These are phyloP conservation scores for Drosophila dives DNA, from an alignment of 2,888 invertebrate species.

Conservation along the genomic window DNA sequence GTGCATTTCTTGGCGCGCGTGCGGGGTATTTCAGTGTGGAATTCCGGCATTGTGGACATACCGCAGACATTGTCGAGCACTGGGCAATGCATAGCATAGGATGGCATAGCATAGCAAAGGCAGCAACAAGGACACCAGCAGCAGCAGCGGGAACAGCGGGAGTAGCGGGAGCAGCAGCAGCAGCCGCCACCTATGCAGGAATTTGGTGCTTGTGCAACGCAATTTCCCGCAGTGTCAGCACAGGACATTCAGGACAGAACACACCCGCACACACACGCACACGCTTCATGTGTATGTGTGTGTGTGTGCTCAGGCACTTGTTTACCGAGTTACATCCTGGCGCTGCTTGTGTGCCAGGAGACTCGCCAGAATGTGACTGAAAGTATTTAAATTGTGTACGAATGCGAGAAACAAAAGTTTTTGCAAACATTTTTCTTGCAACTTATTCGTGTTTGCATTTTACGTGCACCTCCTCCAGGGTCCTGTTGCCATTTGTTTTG, in stretches of 20 bases:
- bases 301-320: slow-evolving; percentile 55
- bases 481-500: not conserved
- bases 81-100: slow-evolving; percentile 21
- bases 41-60: slow-evolving; percentile 76
- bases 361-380: slow-evolving; percentile 53
- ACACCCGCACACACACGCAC: slow-evolving; percentile 3
- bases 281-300: not conserved
- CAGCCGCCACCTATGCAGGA: slow-evolving; percentile 46
- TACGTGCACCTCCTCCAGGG: slow-evolving; percentile 2
- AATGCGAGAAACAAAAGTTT: slow-evolving; percentile 61
- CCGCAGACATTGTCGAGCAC: slow-evolving; percentile 67
- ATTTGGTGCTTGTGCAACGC: slow-evolving; percentile 60
- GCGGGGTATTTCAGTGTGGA: slow-evolving; percentile 76
- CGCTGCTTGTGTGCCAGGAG: slow-evolving; percentile 13
- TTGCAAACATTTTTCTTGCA: slow-evolving; percentile 67
- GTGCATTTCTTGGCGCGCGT: slow-evolving; percentile 80
- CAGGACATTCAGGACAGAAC: slow-evolving; percentile 17
- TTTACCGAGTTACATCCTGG: slow-evolving; percentile 37
- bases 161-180: slow-evolving; percentile 6
- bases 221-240: slow-evolving; percentile 60
- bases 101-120: not conserved
- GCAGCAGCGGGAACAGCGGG: not conserved
- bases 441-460: slow-evolving; percentile 22
- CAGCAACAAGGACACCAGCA: slow-evolving; percentile 25
- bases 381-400: slow-evolving; percentile 76